Evolutionary conservation across 30 jellyfish, hydroid and myxozoan genomes (phyloP), one percentile per base, ranked within the genome.

Genomic region (Nemopilema nomurai): DNA sequence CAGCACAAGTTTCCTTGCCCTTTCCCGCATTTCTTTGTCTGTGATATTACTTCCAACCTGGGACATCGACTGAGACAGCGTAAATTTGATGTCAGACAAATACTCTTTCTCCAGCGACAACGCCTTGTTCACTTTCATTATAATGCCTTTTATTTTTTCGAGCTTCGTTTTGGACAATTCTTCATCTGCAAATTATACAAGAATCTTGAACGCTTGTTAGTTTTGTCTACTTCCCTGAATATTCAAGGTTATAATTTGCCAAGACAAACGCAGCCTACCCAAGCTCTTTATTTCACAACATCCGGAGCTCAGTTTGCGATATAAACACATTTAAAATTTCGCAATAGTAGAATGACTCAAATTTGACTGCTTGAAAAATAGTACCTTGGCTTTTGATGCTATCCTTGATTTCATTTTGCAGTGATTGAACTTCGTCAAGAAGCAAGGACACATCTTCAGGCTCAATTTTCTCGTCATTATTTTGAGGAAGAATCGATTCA

Each of bases 351-450:
- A 6, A 41, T 3, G 13, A 41, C 13, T 41, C 57, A 41, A 3
- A 3, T 41, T 41, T 6, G 57, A 6, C 57, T 41, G 13, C 9
- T 3, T 41, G 57, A 6, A 3, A 13, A 18, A 3, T 3, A 8
- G 7, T 67, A 74, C 84, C 84, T 74, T 41, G 23, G 22, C 49
- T 74, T 16, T 23, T 17, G 69, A 49, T 53, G 16, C 51, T 21
- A 6, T 23, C 22, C 8, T 25, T 41, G 57, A 83, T 30, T 13
- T 63, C 82, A 13, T 65, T 50, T 71, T 83, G 91, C 16, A 52
- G 74, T 13, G 80, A 25, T 65, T 83, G 80, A 7, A 83, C 79
- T 23, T 70, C 91, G 31, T 83, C 81, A 74, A 83, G 80, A 18
- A 62, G 27, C 16, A 16, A 26, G 32, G 74, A 24, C 27, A 22